Evolutionary conservation across 2,113 vertebrate species (phyloP).

Genomic region (Mus pahari): DNA sequence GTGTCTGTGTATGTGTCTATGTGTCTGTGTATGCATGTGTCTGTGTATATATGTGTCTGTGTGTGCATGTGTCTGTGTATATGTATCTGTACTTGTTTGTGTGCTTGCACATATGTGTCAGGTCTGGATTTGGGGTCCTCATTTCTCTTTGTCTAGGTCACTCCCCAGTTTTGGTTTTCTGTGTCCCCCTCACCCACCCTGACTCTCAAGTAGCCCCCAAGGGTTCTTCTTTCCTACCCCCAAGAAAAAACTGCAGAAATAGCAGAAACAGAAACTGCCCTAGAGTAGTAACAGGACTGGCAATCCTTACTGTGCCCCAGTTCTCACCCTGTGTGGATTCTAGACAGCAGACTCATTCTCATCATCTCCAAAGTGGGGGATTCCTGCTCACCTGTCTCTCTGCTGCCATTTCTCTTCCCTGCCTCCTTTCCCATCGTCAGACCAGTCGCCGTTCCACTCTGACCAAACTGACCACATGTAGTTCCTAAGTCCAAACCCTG

Average conservation of each 20-base stretch:
- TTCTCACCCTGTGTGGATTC: background rate
- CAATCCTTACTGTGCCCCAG: background rate
- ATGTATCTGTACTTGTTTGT: background rate
- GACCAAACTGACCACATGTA: constrained; percentile 10
- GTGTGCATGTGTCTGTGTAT: background rate
- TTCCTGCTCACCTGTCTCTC: background rate
- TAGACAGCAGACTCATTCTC: background rate
- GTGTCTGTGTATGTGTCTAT: background rate
- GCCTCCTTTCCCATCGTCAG: background rate
- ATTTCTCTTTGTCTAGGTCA: background rate
- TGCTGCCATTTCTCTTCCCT: background rate
- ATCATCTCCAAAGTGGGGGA: background rate
- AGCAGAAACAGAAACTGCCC: background rate
- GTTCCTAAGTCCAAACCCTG: constrained; percentile 28
- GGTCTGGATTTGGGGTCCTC: background rate
- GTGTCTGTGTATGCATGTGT: background rate
- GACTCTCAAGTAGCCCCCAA: background rate
- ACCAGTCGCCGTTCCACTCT: background rate
- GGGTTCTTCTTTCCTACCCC: background rate
- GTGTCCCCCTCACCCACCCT: background rate
- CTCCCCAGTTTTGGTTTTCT: background rate
- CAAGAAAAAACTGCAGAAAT: background rate
- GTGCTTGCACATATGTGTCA: background rate
- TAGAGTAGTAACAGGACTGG: background rate
- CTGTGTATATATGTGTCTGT: background rate